Percentiles rank a stretch among this genome's conserved stretches.
Evolutionary conservation across 2,113 vertebrate genomes (phyloP).

Genomic region (Opisthocomus hoazin): DNA sequence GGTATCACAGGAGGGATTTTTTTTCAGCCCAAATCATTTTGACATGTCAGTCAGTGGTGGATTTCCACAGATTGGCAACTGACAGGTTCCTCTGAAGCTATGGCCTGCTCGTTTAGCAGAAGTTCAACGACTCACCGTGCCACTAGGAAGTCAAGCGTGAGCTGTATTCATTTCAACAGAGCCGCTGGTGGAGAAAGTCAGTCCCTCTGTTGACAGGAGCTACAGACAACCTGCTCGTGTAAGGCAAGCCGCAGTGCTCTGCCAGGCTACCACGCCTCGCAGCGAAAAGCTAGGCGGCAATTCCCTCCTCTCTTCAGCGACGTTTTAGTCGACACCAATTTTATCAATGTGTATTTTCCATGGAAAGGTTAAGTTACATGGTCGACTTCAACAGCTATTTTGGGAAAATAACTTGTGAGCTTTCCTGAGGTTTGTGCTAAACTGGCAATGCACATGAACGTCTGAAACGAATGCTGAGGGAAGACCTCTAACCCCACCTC

Average conservation of each 20-base stretch:
- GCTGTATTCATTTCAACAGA: background rate
- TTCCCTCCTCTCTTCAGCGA: background rate
- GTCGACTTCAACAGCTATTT: background rate
- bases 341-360: background rate
- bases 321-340: background rate
- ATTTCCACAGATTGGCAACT: background rate
- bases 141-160: background rate
- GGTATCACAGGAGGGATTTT: background rate
- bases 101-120: background rate
- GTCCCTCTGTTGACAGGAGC: constrained; percentile 4
- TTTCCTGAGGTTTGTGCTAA: background rate
- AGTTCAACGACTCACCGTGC: background rate
- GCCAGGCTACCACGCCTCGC: background rate
- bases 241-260: background rate
- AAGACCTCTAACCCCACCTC: background rate
- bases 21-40: background rate
- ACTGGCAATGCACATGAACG: background rate
- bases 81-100: background rate
- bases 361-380: background rate
- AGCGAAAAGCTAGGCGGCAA: background rate
- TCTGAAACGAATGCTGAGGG: background rate
- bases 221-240: background rate
- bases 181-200: background rate
- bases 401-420: background rate
- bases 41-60: background rate